These are phyloP conservation scores for Eristalis arbustorum DNA, from an alignment of 2,888 invertebrate species.

Conservation along the genomic window DNA sequence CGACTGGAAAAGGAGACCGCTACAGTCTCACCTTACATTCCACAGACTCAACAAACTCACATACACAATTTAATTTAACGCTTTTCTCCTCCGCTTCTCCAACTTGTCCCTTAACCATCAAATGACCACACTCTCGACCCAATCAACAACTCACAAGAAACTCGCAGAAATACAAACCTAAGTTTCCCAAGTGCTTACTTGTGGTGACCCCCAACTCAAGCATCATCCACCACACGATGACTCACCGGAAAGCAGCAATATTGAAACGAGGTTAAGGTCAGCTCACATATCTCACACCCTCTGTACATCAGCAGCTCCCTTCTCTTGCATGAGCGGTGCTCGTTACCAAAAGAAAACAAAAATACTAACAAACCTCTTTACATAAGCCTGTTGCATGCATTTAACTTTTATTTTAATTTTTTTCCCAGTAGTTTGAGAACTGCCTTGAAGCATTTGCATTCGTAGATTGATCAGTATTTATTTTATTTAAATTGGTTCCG, in stretches of 20 bases:
- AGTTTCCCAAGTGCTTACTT: neutral
- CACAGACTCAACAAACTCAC: too few relatives aligned
- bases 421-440: slow-evolving; percentile 21
- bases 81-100: neutral
- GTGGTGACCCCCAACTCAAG: neutral
- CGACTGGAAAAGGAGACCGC: too few relatives aligned
- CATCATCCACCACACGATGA: neutral
- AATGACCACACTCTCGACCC: neutral
- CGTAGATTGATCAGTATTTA: slow-evolving; percentile 50
- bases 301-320: neutral
- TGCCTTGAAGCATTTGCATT: neutral
- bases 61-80: neutral
- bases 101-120: neutral
- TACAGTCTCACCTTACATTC: too few relatives aligned
- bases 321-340: neutral
- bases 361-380: neutral
- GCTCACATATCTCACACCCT: neutral
- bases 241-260: neutral
- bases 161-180: neutral
- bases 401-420: neutral
- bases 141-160: neutral
- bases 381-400: slow-evolving; percentile 21
- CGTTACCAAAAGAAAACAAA: neutral
- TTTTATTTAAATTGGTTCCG: slow-evolving; percentile 44
- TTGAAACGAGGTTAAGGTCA: neutral